These are phyloP conservation scores for Grallaria varia DNA, from an alignment of 2,113 vertebrate species.

Conservation along the genomic window DNA sequence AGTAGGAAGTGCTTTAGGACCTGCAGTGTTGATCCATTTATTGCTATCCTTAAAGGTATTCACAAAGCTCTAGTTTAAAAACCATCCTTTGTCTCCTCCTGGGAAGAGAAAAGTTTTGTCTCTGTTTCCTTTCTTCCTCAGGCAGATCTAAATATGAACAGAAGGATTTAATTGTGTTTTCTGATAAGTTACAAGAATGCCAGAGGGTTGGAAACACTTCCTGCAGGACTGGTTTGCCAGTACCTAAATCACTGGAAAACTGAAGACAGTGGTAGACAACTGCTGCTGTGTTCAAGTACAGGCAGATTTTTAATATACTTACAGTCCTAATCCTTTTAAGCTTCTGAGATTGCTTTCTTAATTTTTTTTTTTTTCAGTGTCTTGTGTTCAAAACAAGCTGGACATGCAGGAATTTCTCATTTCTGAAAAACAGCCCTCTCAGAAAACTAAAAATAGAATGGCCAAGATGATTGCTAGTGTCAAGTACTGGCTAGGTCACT, in stretches of 20 bases:
- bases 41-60: not conserved
- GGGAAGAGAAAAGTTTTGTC: not conserved
- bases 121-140: not conserved
- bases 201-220: not conserved
- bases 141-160: not conserved
- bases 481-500: no score
- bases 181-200: not conserved
- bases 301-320: not conserved
- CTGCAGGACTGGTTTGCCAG: not conserved
- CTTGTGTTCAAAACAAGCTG: not conserved
- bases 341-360: not conserved
- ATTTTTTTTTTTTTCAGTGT: not conserved
- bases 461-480: not conserved
- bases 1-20: not conserved
- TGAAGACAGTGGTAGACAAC: not conserved
- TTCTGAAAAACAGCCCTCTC: not conserved
- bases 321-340: not conserved
- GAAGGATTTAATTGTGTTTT: not conserved
- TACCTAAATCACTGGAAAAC: not conserved
- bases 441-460: not conserved
- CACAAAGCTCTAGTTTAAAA: not conserved
- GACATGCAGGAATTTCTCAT: not conserved
- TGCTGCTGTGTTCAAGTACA: not conserved
- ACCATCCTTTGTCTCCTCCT: not conserved
- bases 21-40: not conserved